Evolutionary conservation across 2,113 vertebrate species (phyloP).

Genomic region (Pelmatolapia mariae): DNA sequence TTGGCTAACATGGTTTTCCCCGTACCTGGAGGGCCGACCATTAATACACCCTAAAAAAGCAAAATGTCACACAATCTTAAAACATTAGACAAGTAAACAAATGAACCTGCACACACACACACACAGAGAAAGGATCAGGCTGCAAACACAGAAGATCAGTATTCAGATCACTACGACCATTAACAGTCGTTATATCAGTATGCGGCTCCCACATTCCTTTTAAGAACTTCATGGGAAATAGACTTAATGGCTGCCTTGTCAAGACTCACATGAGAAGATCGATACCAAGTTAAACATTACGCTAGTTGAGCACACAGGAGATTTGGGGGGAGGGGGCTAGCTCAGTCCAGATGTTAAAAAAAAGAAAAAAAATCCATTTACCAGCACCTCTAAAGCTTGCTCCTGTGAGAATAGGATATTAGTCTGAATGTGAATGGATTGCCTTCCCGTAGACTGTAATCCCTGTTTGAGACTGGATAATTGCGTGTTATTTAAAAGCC

Average conservation of each 20-base stretch:
- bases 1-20: conserved; percentile 97
- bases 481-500: background rate
- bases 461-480: background rate
- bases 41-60: conserved; percentile 86
- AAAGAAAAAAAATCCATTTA: background rate
- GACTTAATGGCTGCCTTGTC: background rate
- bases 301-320: background rate
- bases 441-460: background rate
- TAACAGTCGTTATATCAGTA: background rate
- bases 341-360: background rate
- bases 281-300: background rate
- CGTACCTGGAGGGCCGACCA: conserved; percentile 96
- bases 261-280: background rate
- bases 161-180: background rate
- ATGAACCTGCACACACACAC: background rate
- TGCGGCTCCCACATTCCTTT: background rate
- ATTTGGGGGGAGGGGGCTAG: background rate
- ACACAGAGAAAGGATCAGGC: background rate
- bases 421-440: background rate
- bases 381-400: background rate
- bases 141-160: background rate
- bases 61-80: background rate
- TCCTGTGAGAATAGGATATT: background rate
- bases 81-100: background rate
- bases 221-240: background rate